Conservation (phyloP, 2,113 vertebrate species). For the Taxidea taxus region DNA sequence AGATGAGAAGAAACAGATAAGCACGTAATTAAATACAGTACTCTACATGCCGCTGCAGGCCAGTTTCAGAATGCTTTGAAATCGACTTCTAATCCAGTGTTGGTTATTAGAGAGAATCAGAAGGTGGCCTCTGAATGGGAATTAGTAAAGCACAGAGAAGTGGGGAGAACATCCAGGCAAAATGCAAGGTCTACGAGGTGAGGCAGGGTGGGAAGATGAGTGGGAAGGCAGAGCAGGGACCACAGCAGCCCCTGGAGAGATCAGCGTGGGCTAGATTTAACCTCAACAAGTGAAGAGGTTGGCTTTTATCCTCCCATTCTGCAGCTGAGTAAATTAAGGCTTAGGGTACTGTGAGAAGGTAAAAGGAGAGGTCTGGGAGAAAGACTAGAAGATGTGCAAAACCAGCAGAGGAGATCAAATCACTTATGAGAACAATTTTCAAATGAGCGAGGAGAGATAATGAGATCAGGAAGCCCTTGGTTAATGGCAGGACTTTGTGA, state of each 20-base stretch:
- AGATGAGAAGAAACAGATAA: neutral
- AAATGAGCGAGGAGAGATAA: neutral
- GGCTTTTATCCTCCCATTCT: neutral
- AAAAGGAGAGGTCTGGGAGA: neutral
- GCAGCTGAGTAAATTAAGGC: neutral
- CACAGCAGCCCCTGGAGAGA: neutral
- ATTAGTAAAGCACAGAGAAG: neutral
- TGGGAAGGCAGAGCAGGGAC: neutral
- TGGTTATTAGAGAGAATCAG: neutral
- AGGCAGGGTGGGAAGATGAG: neutral
- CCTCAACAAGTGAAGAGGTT: neutral
- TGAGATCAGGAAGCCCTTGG: neutral
- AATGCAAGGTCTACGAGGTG: neutral
- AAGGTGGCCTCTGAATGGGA: neutral
- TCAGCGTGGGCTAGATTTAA: neutral
- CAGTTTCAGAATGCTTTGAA: neutral
- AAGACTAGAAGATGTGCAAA: neutral
- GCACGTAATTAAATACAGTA: too few relatives aligned
- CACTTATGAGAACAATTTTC: neutral
- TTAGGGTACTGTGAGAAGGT: neutral
- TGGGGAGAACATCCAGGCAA: neutral
- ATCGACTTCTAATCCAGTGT: neutral
- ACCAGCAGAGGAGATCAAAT: neutral
- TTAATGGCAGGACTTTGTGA: too few relatives aligned
- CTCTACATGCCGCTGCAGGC: too few relatives aligned